A percentile compares a stretch with the other conserved stretches of the same genome.
Evolutionary conservation across 1,140 invertebrate genomes (phyloP).

Genomic region (Drosophila tristis): DNA sequence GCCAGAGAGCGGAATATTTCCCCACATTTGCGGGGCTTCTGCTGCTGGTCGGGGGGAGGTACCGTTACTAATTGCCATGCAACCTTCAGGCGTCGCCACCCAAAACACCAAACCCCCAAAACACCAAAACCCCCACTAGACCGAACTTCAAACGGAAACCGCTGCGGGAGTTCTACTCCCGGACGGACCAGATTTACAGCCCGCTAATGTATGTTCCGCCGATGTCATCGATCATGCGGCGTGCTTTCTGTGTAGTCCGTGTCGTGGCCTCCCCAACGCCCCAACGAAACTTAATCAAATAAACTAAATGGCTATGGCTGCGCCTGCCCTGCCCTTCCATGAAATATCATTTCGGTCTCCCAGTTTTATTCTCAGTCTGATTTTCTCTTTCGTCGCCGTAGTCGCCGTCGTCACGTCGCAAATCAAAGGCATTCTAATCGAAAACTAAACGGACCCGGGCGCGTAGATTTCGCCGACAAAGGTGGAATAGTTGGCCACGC

Average conservation of each 20-base stretch:
- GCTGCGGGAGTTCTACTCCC: slow-evolving; percentile 13
- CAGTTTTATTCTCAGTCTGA: slow-evolving; percentile 20
- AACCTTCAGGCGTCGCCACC: slow-evolving; percentile 74
- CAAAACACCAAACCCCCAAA: slow-evolving; percentile 10
- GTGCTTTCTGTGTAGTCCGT: slow-evolving; percentile 63
- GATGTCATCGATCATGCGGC: slow-evolving; percentile 80
- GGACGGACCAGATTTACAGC: slow-evolving; percentile 75
- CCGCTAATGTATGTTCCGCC: slow-evolving; percentile 75
- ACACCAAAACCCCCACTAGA: slow-evolving; percentile 21
- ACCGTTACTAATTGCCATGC: slow-evolving; percentile 76
- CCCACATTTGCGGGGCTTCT: slow-evolving; percentile 9
- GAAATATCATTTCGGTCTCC: slow-evolving; percentile 61
- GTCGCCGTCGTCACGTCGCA: slow-evolving; percentile 70
- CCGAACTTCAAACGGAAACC: slow-evolving; percentile 57
- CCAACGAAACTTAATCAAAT: slow-evolving; percentile 75
- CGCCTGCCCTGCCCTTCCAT: slow-evolving; percentile 1
- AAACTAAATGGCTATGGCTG: slow-evolving; percentile 70
- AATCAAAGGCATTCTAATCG: slow-evolving; percentile 81
- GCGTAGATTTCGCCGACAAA: slow-evolving; percentile 80
- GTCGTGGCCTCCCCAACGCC: slow-evolving; percentile 36
- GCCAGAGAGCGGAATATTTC: slow-evolving; percentile 28
- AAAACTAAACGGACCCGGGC: slow-evolving; percentile 74
- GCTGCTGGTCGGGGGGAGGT: slow-evolving; percentile 18
- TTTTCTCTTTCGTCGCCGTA: slow-evolving; percentile 9
- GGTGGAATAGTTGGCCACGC: slow-evolving; percentile 70